A percentile compares a stretch with the other conserved stretches of the same genome.
phyloP scores from a whole-genome alignment of 2,797 vertebrate genomes.

The Syndactyla subalaris region DNA sequence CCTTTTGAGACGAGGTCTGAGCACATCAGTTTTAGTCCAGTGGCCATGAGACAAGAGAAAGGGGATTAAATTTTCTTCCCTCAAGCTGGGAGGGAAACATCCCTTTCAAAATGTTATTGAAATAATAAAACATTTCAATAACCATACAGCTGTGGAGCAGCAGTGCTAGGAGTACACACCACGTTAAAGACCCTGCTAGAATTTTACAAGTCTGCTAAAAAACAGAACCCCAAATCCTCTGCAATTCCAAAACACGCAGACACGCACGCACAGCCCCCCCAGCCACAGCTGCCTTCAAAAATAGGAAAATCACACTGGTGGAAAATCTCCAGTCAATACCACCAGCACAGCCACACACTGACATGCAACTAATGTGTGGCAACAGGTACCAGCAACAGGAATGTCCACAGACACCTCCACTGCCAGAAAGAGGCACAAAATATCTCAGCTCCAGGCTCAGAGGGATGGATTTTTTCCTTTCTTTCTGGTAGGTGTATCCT shows the following conservation, averaged over 20 bases:
- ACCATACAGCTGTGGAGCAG: conserved; percentile 60
- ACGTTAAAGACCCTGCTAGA: conserved; percentile 42
- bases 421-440: neutral
- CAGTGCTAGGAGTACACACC: conserved; percentile 30
- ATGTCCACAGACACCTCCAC: neutral
- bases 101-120: conserved; percentile 60
- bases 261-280: neutral
- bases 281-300: neutral
- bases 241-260: neutral
- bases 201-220: conserved; percentile 51
- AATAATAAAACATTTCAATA: conserved; percentile 72
- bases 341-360: neutral
- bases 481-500: neutral
- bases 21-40: neutral
- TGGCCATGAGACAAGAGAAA: neutral
- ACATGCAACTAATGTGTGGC: neutral
- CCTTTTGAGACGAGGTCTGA: neutral
- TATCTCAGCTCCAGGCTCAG: neutral
- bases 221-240: conserved; percentile 36
- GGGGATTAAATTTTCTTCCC: conserved; percentile 34
- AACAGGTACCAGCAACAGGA: neutral
- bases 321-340: neutral
- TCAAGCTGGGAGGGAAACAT: conserved; percentile 42
- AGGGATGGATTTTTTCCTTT: neutral
- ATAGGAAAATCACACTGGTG: neutral